Base-by-base conservation (phyloP, 2,113 vertebrate species). In the Menidia beryllina region DNA sequence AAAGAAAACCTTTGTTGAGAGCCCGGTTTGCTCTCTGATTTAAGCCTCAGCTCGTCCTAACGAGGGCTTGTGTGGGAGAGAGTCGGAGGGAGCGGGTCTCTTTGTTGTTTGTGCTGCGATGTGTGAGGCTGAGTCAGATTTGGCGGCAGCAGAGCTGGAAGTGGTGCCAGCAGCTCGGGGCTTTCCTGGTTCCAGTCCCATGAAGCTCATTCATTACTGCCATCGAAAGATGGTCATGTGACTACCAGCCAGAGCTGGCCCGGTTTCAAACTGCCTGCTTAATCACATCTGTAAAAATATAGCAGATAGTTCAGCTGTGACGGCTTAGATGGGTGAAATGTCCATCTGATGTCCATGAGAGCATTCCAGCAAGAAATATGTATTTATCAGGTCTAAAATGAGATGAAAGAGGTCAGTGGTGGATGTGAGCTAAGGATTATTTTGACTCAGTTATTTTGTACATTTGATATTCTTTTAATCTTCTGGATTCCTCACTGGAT, bases 1-100 rank as follows among this genome's bases (percentile, higher is more conserved):
- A 66, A 45, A 79, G 83, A 75, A 53, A 58, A 61, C 1, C 45
- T 70, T 79, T 73, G 83, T 75, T 73, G 38, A 62, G 72, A 82
- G 69, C 63, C 60, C 51, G 70, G 50, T 74, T 74, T 80, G 39
- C 76, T 73, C 61, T 45, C 43, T 66, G 54, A 59, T 79, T 76
- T 72, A n/a, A 49, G 56, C 53, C 43, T 41, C 34, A 8, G 7
- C 64, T n/a, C 24, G 13, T 39, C 34, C 36, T 83, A 34, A 34
- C 10, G 66, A 75, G 68, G 23, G 59, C 52, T 4, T 56, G 41
- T 58, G 59, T 36, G 72, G 20, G 50, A 51, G 60, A 23, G n/a
- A 27, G 36, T 2, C 24, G 15, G 26, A 23, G 24, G 14, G 38
- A 0, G 38, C 3, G 21, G 21, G 30, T 8, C n/a, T 14, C 55